Evolutionary conservation across 2,888 invertebrate species (phyloP).

Genomic region (Nephrotoma flavescens): DNA sequence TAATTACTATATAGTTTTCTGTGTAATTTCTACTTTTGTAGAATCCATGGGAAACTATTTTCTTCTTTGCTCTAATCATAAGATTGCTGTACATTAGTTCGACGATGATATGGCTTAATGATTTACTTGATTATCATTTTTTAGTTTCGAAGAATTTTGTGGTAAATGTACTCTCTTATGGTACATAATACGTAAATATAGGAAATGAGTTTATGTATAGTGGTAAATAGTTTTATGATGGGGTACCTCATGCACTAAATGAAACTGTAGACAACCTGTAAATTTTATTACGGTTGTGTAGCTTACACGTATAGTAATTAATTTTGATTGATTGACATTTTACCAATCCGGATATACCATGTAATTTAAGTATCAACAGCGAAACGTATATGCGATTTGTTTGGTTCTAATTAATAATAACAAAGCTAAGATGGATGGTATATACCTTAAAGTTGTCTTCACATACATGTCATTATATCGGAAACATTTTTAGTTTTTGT

Average conservation of each 20-base stretch:
- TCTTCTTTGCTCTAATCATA: neutral
- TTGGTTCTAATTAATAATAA: neutral
- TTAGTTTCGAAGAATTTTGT: neutral
- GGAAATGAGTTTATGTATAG: neutral
- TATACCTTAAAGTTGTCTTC: neutral
- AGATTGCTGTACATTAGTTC: neutral
- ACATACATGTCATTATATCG: neutral
- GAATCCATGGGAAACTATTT: neutral
- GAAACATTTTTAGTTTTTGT: neutral
- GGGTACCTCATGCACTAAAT: neutral
- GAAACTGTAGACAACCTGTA: neutral
- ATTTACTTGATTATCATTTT: neutral
- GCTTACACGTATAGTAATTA: neutral
- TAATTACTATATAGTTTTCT: neutral
- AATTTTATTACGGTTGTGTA: neutral
- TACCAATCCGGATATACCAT: neutral
- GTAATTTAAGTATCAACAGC: neutral
- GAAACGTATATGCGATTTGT: neutral
- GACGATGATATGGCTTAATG: neutral
- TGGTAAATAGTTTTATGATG: neutral
- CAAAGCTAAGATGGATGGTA: neutral
- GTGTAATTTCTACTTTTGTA: neutral
- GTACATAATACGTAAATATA: neutral
- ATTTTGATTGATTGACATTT: neutral
- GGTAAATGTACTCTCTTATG: neutral